These are phyloP conservation scores for Neolamprologus fasciatus DNA, from an alignment of 2,113 vertebrate species.

Conservation along the genomic window DNA sequence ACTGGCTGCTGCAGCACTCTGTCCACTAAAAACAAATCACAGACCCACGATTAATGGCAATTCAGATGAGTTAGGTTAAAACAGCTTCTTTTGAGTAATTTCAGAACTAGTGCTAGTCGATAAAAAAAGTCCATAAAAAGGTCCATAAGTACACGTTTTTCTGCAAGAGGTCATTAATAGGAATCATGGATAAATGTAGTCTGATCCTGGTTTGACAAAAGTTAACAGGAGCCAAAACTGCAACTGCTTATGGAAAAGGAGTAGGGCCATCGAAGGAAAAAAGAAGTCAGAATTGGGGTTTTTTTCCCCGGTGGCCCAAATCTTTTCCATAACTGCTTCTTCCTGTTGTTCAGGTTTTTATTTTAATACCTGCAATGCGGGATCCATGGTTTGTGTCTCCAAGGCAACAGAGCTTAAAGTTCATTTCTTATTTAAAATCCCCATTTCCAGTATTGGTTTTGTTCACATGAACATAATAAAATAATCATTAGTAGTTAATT, in stretches of 20 bases:
- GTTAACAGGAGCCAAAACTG: background rate
- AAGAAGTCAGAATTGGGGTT: background rate
- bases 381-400: background rate
- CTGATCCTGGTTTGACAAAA: background rate
- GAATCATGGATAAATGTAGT: background rate
- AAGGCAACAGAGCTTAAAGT: background rate
- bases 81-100: background rate
- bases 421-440: background rate
- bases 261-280: background rate
- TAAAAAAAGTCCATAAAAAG: background rate
- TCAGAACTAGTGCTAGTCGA: background rate
- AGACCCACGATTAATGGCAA: background rate
- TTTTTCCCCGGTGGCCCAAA: accelerated
- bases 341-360: background rate
- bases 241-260: background rate
- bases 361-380: background rate
- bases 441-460: background rate
- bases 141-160: background rate
- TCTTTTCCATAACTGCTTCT: background rate
- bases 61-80: background rate
- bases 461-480: background rate
- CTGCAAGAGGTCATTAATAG: background rate
- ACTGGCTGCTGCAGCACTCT: background rate
- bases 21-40: background rate
- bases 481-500: background rate